Evolutionary conservation across 2,888 invertebrate genomes (phyloP).

Genomic region (Dorcus parallelipipedus): DNA sequence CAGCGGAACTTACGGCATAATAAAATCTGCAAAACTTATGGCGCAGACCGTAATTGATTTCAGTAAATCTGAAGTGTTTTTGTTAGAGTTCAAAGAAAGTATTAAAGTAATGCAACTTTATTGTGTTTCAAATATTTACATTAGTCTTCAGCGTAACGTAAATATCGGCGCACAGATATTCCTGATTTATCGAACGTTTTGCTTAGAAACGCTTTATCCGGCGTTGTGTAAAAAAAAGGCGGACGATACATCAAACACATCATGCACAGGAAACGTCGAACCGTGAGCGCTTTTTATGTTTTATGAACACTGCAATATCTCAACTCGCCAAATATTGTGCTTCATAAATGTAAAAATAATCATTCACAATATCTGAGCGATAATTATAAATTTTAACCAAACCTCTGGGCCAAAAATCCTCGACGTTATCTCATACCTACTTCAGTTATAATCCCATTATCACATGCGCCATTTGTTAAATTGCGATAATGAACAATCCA

Average conservation of each 20-base stretch:
- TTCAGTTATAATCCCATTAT: constrained; percentile 15
- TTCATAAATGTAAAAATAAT: background rate
- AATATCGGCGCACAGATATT: constrained; percentile 13
- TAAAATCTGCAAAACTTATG: background rate
- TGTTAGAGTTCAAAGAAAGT: constrained; percentile 13
- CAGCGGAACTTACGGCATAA: background rate
- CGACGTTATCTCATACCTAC: constrained; percentile 10
- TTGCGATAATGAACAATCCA: constrained; percentile 49
- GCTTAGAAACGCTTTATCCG: constrained; percentile 9
- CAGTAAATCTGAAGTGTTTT: background rate
- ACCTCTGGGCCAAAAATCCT: constrained; percentile 2
- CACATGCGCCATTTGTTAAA: constrained; percentile 43
- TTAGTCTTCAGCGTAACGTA: constrained; percentile 16
- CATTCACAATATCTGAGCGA: background rate
- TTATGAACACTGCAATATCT: too few relatives aligned
- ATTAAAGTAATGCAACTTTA: constrained; percentile 17
- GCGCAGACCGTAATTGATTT: background rate
- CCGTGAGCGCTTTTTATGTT: too few relatives aligned
- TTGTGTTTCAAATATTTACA: constrained; percentile 19
- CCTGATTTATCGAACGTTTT: constrained; percentile 11
- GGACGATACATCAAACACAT: constrained; percentile 6
- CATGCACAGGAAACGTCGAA: background rate
- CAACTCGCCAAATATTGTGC: too few relatives aligned
- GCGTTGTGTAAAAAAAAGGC: constrained; percentile 2
- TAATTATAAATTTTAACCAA: background rate